These are phyloP conservation scores for Coptodon rendalli DNA, from an alignment of 2,113 vertebrate species.

Conservation along the genomic window DNA sequence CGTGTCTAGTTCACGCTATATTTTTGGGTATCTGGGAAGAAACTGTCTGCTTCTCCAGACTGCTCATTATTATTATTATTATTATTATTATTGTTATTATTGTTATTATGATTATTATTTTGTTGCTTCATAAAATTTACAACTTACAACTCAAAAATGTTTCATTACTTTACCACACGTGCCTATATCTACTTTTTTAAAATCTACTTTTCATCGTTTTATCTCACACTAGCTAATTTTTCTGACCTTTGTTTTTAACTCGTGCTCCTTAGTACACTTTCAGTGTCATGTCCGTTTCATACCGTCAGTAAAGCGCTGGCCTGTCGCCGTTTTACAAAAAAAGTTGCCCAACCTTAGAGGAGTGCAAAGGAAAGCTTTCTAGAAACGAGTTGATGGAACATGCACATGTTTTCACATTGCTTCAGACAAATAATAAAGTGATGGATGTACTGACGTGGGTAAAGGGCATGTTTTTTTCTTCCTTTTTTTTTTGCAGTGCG, in stretches of 20 bases:
- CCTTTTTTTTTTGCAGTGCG: conserved; percentile 13
- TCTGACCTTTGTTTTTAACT: neutral
- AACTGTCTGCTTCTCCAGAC: neutral
- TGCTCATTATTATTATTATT: neutral
- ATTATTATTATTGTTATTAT: neutral
- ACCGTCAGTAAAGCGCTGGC: neutral
- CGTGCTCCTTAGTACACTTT: neutral
- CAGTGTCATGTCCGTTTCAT: rapidly evolving
- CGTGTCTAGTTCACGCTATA: neutral
- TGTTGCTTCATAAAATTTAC: neutral
- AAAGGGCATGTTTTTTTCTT: neutral
- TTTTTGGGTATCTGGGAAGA: neutral
- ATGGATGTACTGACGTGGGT: conserved; percentile 5
- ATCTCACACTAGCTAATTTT: neutral
- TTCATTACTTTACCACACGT: neutral
- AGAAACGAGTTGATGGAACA: neutral
- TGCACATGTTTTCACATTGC: neutral
- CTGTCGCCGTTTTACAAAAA: neutral
- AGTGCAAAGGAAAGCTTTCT: neutral
- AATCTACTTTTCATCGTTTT: neutral
- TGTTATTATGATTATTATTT: neutral
- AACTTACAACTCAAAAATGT: neutral
- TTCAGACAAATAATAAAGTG: neutral
- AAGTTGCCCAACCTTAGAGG: neutral
- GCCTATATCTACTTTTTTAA: neutral